These are phyloP conservation scores for Pseudocheirus occidentalis DNA, from an alignment of 2,797 vertebrate species.

Conservation along the genomic window DNA sequence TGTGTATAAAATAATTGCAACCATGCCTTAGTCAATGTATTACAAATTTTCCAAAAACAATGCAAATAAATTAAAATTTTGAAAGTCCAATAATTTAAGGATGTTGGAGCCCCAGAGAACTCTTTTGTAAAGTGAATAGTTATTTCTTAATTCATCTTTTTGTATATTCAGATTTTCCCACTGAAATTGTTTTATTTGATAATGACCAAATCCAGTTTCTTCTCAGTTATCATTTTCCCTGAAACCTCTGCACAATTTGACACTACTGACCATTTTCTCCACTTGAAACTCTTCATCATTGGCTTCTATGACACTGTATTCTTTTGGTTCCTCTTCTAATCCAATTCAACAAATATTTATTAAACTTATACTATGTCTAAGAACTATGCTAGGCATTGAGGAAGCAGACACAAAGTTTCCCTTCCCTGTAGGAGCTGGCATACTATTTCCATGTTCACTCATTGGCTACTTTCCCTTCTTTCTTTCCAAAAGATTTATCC, in stretches of 20 bases:
- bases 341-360: neutral
- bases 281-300: neutral
- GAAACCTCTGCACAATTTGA: neutral
- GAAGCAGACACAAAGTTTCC: neutral
- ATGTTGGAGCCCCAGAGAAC: neutral
- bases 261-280: neutral
- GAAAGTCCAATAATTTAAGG: neutral
- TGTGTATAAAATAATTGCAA: neutral
- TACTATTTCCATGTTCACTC: neutral
- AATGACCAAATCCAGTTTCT: neutral
- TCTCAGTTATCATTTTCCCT: neutral
- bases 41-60: neutral
- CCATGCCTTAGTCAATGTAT: neutral
- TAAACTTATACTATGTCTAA: neutral
- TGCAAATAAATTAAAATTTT: neutral
- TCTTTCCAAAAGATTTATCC: neutral
- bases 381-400: neutral
- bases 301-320: neutral
- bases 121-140: neutral
- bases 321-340: neutral
- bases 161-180: neutral
- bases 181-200: neutral
- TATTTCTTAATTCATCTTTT: neutral
- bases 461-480: neutral
- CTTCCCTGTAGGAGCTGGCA: neutral